phyloP scores from a whole-genome alignment of 1,140 invertebrate genomes.

The Eufriesea mexicana region DNA sequence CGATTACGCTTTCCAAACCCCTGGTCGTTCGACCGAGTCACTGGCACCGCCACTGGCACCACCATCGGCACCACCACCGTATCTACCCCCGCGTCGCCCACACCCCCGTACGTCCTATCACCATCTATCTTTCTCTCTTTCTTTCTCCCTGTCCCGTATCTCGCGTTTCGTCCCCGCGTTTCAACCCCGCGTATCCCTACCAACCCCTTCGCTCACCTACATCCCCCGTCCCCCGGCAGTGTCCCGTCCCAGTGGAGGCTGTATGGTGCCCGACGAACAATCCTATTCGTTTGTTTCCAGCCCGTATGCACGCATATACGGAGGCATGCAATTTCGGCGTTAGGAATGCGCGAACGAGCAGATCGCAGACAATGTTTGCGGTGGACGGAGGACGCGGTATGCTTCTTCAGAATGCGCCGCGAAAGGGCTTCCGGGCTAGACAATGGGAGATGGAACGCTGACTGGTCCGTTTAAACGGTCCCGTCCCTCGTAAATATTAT shows the following conservation, averaged over 20 bases:
- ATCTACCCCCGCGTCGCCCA: constrained; percentile 38
- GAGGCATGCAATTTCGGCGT: constrained; percentile 68
- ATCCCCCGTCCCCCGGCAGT: neutral
- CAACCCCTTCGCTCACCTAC: neutral
- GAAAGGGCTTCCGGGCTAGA: neutral
- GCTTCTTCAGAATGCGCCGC: neutral
- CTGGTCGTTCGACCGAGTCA: constrained; percentile 62
- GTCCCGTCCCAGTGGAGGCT: constrained; percentile 52
- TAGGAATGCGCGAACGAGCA: constrained; percentile 57
- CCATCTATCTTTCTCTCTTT: constrained; percentile 49
- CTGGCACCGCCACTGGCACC: constrained; percentile 60
- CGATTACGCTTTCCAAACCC: constrained; percentile 73
- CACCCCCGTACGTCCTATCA: constrained; percentile 6
- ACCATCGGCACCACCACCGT: constrained; percentile 55
- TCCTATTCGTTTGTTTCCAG: constrained; percentile 71
- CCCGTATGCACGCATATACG: constrained; percentile 51
- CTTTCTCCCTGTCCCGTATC: constrained; percentile 30
- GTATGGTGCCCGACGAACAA: constrained; percentile 60
- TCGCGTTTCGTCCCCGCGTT: constrained; percentile 14
- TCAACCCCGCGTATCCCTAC: neutral
- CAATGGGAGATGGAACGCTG: neutral
- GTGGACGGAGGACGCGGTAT: neutral
- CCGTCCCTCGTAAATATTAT: neutral
- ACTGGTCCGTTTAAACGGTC: neutral
- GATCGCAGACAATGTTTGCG: neutral